These are phyloP conservation scores for Melanophora roralis DNA, from an alignment of 2,888 invertebrate genomes.

Conservation along the genomic window DNA sequence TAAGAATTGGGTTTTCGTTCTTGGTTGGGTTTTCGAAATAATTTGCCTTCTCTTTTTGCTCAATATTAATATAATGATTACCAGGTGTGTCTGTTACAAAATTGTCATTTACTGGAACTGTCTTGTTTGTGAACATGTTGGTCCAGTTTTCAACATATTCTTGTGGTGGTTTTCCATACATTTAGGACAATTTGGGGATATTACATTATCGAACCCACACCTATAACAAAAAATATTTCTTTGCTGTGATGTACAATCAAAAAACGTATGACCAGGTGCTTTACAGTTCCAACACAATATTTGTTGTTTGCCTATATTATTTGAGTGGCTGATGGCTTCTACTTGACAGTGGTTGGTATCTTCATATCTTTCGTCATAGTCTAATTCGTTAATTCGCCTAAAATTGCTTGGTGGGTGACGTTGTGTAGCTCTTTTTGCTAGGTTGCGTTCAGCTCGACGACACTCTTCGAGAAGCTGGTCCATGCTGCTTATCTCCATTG, in stretches of 20 bases:
- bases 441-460: neutral
- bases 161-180: neutral
- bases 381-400: neutral
- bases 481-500: neutral
- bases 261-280: no score
- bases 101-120: neutral
- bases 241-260: no score
- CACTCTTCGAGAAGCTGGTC: neutral
- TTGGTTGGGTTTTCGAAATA: no score
- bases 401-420: neutral
- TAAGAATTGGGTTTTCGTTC: no score
- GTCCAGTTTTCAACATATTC: no score
- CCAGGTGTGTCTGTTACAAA: no score
- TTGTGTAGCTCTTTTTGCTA: neutral
- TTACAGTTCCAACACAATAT: neutral
- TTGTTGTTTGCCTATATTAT: neutral
- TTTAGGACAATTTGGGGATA: neutral
- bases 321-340: no score
- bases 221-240: neutral
- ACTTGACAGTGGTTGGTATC: neutral
- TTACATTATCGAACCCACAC: neutral
- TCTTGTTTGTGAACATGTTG: neutral
- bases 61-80: no score
- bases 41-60: no score
- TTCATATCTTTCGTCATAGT: neutral